phyloP scores from a whole-genome alignment of 2,888 invertebrate genomes.

The Neoaliturus tenellus region DNA sequence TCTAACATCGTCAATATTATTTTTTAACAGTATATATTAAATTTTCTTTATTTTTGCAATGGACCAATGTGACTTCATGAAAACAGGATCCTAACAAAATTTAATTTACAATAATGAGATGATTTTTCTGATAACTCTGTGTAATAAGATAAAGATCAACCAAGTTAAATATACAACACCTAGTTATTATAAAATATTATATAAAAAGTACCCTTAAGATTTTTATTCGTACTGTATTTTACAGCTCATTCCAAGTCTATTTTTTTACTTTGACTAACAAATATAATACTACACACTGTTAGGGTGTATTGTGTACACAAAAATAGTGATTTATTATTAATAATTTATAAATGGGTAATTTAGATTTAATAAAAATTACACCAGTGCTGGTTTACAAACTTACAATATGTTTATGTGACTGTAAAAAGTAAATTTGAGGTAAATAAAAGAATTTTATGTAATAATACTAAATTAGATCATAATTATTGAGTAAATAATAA shows the following conservation, averaged over 20 bases:
- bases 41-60: too few relatives aligned
- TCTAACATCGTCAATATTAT: too few relatives aligned
- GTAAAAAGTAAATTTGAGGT: too few relatives aligned
- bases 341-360: too few relatives aligned
- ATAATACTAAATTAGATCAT: too few relatives aligned
- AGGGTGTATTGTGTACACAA: background rate
- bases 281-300: background rate
- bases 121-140: background rate
- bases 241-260: background rate
- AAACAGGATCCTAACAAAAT: background rate
- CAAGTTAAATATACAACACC: background rate
- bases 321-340: too few relatives aligned
- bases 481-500: too few relatives aligned
- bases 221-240: conserved; percentile 29
- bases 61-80: background rate
- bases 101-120: background rate
- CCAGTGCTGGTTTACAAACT: too few relatives aligned
- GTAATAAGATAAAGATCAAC: background rate
- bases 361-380: too few relatives aligned
- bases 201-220: conserved; percentile 47
- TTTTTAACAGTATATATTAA: too few relatives aligned
- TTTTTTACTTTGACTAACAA: conserved; percentile 14
- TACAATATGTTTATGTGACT: too few relatives aligned
- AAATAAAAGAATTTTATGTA: too few relatives aligned
- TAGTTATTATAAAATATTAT: conserved; percentile 37